Evolutionary conservation across 2,797 vertebrate species (phyloP), one percentile per base, ranked within the genome.

Genomic region (Coregonus ussuriensis): DNA sequence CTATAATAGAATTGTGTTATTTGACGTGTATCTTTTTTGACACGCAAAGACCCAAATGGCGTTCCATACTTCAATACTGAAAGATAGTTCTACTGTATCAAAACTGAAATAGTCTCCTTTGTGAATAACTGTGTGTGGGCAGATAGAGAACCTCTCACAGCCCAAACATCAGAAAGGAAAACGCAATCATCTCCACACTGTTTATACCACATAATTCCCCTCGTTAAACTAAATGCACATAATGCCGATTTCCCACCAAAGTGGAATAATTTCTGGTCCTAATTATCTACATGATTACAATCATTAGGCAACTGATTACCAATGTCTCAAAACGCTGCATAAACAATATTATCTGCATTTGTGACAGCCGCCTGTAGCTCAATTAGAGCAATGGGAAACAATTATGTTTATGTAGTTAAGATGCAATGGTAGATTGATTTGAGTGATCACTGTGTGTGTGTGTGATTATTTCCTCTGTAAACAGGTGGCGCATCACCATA

Each of bases 401-500:
- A 9, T 15, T 6, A 70, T 71, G 47, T 71, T 71, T 16, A 29
- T 71, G 70, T 16, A 29, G 51, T 25, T 21, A 71, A 52, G 41
- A 6, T 14, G 0, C 4, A 71, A 71, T 53, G 70, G 11, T 25
- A 25, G 53, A 52, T 37, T 14, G 15, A 35, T 35, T 35, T 35
- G 7, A 21, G 25, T 37, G 25, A 53, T 72, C 47, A 53, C 11
- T 82, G 56, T 18, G 35, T 67, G 69, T 59, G 76, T 70, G 52
- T 52, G 15, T 69, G 35, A 33, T 15, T 9, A 52, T 5, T 53
- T 53, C 11, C 21, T 18, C 53, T 76, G 67, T 76, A 47, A 62
- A 78, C 67, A 54, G 31, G 16, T 6, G 18, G 21, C 35, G 29
- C 2, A 77, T 77, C 41, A 63, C 77, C 77, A 85, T 83, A 78